phyloP scores from a whole-genome alignment of 2,888 invertebrate species.

The Leptinotarsa peninsularis region DNA sequence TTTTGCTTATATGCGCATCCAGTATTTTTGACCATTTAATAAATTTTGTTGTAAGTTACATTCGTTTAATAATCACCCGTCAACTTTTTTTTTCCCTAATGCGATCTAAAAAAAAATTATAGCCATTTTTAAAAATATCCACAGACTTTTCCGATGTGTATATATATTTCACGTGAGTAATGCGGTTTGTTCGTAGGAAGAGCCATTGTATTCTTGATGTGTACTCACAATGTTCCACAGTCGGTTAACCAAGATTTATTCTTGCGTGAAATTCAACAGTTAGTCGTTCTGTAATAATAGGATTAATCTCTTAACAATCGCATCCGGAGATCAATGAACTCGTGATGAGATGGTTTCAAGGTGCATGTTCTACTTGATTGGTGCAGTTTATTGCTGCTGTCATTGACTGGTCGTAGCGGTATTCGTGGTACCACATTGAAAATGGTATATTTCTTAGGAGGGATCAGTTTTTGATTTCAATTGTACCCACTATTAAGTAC shows the following conservation, averaged over 20 bases:
- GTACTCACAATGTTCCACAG: not conserved
- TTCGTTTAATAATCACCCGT: too few species aligned
- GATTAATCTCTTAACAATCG: not conserved
- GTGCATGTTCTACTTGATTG: not conserved
- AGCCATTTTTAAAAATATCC: too few species aligned
- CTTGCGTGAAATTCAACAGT: slow-evolving; percentile 14
- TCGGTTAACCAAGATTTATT: not conserved
- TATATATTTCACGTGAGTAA: not conserved
- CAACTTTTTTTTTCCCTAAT: too few species aligned
- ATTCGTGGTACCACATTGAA: not conserved
- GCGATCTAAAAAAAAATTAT: too few species aligned
- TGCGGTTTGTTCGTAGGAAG: not conserved
- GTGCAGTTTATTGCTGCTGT: not conserved
- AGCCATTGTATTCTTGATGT: not conserved
- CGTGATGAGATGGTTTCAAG: not conserved
- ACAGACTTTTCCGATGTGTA: too few species aligned
- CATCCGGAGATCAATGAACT: not conserved
- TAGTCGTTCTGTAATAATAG: not conserved
- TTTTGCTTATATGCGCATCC: too few species aligned
- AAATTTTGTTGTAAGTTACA: too few species aligned
- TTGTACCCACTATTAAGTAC: too few species aligned
- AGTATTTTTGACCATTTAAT: too few species aligned
- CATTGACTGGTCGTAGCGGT: not conserved
- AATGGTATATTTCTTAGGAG: not conserved
- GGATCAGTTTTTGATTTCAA: too few species aligned